phyloP scores from a whole-genome alignment of 2,113 vertebrate species.

The Herpetotheres cachinnans region DNA sequence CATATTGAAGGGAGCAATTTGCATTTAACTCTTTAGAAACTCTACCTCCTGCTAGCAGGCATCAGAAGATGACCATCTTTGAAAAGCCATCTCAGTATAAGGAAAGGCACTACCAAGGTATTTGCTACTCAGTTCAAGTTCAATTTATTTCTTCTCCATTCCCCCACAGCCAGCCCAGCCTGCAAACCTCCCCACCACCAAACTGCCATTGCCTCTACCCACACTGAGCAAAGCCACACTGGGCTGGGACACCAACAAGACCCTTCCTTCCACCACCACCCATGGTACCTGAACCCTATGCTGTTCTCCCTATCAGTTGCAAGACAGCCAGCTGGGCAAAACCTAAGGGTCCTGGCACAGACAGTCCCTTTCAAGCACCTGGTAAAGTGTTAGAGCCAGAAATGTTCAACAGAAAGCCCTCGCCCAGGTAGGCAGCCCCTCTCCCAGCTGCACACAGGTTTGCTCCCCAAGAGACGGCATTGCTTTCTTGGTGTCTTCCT shows the following conservation, averaged over 20 bases:
- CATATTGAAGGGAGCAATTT: neutral
- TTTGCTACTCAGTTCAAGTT: neutral
- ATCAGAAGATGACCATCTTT: neutral
- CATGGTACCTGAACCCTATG: fast-evolving
- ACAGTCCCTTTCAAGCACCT: neutral
- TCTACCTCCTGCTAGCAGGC: neutral
- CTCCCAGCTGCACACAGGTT: neutral
- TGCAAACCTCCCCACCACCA: neutral
- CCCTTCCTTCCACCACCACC: neutral
- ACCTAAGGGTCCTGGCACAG: neutral
- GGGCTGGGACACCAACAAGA: neutral
- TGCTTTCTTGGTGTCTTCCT: neutral
- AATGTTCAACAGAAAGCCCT: neutral
- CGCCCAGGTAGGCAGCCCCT: neutral
- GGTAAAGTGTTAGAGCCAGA: neutral
- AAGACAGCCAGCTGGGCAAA: too few relatives aligned
- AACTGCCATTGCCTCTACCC: neutral
- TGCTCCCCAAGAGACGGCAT: neutral
- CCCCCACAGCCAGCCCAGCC: neutral
- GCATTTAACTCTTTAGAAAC: neutral
- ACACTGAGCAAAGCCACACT: neutral
- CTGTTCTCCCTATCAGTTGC: neutral
- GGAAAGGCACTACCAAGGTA: neutral
- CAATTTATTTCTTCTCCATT: neutral
- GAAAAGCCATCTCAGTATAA: neutral